These are phyloP conservation scores for Eulemur macaco DNA, from an alignment of 2,113 vertebrate species.

Conservation along the genomic window DNA sequence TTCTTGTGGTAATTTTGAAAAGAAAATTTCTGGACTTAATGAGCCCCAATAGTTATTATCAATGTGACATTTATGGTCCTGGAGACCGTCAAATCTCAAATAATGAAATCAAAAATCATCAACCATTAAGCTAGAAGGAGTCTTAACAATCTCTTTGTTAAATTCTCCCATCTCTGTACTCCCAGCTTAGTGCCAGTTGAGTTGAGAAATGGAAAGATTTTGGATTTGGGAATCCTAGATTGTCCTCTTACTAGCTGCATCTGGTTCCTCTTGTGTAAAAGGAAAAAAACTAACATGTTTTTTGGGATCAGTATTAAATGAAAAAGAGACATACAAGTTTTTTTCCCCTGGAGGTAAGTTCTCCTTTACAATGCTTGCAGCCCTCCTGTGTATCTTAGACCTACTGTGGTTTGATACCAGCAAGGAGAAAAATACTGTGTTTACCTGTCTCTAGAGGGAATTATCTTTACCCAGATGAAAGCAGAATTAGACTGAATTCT, in stretches of 20 bases:
- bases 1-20: neutral
- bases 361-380: neutral
- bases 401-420: neutral
- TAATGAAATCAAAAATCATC: constrained; percentile 29
- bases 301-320: neutral
- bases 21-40: constrained; percentile 48
- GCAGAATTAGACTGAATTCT: neutral
- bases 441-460: neutral
- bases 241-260: neutral
- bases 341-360: rapidly evolving
- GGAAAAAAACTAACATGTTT: neutral
- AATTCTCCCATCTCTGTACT: neutral
- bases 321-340: neutral
- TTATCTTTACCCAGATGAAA: neutral
- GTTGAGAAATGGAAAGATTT: neutral
- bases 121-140: neutral
- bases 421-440: neutral
- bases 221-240: neutral
- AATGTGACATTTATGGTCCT: constrained; percentile 47
- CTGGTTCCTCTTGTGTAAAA: neutral
- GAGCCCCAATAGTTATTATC: neutral
- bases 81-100: constrained; percentile 9
- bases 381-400: neutral
- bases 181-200: neutral
- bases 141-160: neutral